Percentiles rank a stretch among this genome's conserved stretches.
Conservation (phyloP, 2,797 vertebrate genomes). For the Rhynchotus rufescens region DNA sequence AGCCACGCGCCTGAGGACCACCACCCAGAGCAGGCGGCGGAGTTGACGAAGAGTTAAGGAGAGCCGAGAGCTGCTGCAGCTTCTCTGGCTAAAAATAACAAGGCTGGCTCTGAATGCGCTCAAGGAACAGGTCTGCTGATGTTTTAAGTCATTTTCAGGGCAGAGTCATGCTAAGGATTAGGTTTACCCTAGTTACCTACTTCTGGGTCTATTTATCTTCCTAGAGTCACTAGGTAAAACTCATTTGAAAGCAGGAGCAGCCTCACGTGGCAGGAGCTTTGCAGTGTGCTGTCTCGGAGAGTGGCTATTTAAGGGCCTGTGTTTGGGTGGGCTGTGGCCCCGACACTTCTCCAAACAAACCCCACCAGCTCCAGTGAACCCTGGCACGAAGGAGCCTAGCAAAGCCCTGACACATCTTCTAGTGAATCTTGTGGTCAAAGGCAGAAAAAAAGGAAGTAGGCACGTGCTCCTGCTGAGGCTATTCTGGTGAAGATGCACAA, state of each 20-base stretch:
- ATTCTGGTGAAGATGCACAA: conserved; percentile 8
- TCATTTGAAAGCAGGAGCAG: fast-evolving
- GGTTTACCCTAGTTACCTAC: conserved; percentile 64
- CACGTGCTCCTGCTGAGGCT: background rate
- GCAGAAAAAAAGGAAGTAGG: conserved; percentile 54
- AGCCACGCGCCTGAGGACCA: background rate
- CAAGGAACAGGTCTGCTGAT: conserved; percentile 38
- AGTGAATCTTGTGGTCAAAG: conserved; percentile 19
- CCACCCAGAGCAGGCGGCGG: background rate
- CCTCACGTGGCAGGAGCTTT: background rate
- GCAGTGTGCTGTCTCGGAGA: background rate
- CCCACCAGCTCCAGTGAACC: background rate
- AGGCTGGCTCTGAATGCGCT: background rate
- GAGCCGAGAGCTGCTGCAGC: background rate
- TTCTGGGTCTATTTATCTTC: conserved; percentile 52
- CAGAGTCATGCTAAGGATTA: conserved; percentile 20
- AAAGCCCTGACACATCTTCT: background rate
- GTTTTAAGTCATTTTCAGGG: conserved; percentile 54
- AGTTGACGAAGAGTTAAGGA: background rate
- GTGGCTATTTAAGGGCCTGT: background rate
- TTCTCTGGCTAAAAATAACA: conserved; percentile 42
- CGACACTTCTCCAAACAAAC: background rate
- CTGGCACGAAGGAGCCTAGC: background rate
- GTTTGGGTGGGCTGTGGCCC: background rate
- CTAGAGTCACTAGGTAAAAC: conserved; percentile 51